Conservation (phyloP, 2,888 invertebrate species). For the Pheosia gnoma region DNA sequence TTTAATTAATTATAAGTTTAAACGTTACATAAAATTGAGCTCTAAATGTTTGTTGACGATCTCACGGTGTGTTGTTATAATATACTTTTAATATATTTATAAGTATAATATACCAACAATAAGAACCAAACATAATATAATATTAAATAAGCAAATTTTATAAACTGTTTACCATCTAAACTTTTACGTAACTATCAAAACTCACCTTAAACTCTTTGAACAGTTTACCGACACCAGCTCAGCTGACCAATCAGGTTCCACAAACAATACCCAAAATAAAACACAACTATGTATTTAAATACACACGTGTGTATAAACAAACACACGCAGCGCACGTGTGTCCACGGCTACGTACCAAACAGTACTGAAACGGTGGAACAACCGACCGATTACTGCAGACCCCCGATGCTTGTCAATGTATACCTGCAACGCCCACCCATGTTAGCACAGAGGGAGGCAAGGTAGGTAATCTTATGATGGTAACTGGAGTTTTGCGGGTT, state of each 20-base stretch:
- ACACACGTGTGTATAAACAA: background rate
- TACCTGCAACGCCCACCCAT: constrained; percentile 32
- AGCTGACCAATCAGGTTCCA: constrained; percentile 9
- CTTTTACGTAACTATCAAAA: constrained; percentile 34
- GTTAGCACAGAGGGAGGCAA: constrained; percentile 16
- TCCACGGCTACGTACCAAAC: constrained; percentile 24
- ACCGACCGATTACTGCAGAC: constrained; percentile 22
- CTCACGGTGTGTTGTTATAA: no score
- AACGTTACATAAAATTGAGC: no score
- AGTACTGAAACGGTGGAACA: constrained; percentile 14
- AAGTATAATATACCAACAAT: no score
- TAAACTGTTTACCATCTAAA: constrained; percentile 13
- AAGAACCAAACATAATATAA: background rate
- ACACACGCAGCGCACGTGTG: constrained; percentile 28
- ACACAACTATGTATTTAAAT: background rate
- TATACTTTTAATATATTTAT: background rate
- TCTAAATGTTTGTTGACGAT: no score
- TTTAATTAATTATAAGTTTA: no score
- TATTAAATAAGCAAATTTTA: background rate
- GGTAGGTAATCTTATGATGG: constrained; percentile 27
- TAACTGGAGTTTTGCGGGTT: constrained; percentile 25
- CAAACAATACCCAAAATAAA: constrained; percentile 1
- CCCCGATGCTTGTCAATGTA: constrained; percentile 24
- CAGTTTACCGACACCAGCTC: constrained; percentile 26
- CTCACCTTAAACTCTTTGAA: constrained; percentile 33